phyloP scores from a whole-genome alignment of 2,113 vertebrate genomes.

The Noctilio leporinus region DNA sequence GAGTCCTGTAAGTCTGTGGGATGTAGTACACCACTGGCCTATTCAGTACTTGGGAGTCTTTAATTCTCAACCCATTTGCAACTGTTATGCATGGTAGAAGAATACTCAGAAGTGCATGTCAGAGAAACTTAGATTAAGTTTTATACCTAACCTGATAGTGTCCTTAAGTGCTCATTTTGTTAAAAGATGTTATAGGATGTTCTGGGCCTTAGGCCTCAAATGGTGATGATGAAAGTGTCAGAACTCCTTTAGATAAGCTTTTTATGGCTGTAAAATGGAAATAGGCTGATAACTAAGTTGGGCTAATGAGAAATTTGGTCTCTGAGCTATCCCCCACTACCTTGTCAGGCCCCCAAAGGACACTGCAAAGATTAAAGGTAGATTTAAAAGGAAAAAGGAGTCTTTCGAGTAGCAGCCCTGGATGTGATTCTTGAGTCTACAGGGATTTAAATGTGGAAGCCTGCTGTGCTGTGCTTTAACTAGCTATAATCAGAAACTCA shows the following conservation, averaged over 20 bases:
- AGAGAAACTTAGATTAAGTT: background rate
- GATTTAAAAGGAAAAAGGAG: background rate
- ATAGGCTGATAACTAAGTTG: background rate
- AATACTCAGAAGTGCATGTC: background rate
- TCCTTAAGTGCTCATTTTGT: background rate
- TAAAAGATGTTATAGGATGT: background rate
- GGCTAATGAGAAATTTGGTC: background rate
- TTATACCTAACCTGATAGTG: background rate
- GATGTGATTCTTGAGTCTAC: background rate
- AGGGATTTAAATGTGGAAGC: conserved; percentile 23
- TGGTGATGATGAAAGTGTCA: background rate
- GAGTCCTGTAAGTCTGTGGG: background rate
- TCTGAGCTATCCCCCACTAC: background rate
- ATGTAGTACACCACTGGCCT: background rate
- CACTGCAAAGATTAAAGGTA: background rate
- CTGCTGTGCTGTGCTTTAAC: background rate
- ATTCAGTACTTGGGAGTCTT: background rate
- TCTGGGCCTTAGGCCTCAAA: background rate
- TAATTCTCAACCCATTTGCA: background rate
- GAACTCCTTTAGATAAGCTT: background rate
- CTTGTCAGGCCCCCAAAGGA: background rate
- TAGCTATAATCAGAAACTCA: background rate
- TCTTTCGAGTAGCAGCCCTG: background rate
- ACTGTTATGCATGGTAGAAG: background rate
- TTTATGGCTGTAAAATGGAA: background rate